Evolutionary conservation across 2,797 vertebrate species (phyloP), one percentile per base, ranked within the genome.

Genomic region (Brachyrhaphis roseni): DNA sequence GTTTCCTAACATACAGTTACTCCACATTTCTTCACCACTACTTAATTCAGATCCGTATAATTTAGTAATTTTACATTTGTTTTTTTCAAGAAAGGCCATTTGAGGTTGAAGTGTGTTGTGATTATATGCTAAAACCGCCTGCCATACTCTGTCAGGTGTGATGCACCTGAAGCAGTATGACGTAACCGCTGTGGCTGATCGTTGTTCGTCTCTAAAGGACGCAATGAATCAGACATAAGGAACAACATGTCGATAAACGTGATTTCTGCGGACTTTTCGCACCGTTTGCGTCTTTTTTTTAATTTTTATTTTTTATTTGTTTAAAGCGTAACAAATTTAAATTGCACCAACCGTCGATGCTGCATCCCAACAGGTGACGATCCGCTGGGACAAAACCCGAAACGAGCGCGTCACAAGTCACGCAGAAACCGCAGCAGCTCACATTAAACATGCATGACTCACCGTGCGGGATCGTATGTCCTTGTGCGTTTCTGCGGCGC

Each of bases 381-480:
- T 75, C 75, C 72, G 72, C 78, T 72, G 26, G 36, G 39, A 66
- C 76, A 62, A 51, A 78, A 47, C 57, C 26, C 59, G 1, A 53
- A 34, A 39, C 66, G 28, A 23, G 53, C 53, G 34, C 41, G 1
- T 8, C 49, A 43, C 41, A 26, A 39, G 23, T 26, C 36, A 13
- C 39, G 6, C 66, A 26, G 66, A 43, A 13, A 43, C 26, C 23
- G 11, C 12, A 28, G 41, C 68, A 16, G 49, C 18, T 55, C 23
- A 11, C 8, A 20, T 15, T 8, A 13, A 1, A 26, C 45, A n/a
- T 0, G 8, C 5, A 12, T 0, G 31, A 70, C 93, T 89, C 76
- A 93, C 93, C 89, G 78, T 77, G 75, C 16, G 18, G 78, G 47
- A 49, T 36, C 47, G 28, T 16, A 47, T 41, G 36, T 46, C 77